Evolutionary conservation across 1,140 invertebrate species (phyloP).

Genomic region (Drosophila kurseongensis): DNA sequence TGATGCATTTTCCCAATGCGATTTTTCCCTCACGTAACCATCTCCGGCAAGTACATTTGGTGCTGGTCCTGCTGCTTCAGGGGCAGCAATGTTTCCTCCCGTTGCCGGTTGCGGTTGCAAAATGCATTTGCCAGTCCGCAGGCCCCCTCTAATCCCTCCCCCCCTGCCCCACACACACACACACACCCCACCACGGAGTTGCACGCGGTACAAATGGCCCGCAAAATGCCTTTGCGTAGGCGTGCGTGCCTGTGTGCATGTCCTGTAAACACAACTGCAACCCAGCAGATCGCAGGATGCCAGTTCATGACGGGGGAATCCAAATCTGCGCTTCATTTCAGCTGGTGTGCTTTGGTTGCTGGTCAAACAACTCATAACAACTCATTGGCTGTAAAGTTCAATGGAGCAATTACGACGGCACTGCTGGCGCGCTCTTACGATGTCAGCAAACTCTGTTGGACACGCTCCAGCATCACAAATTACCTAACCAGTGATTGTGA

Average conservation of each 20-base stretch:
- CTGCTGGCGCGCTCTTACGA: constrained; percentile 12
- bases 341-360: constrained; percentile 33
- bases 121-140: constrained; percentile 55
- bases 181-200: constrained; percentile 6
- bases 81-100: constrained; percentile 11
- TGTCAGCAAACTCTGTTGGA: constrained; percentile 21
- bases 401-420: constrained; percentile 41
- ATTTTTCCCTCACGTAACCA: constrained; percentile 46
- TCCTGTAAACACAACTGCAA: constrained; percentile 44
- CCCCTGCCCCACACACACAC: neutral
- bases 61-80: constrained; percentile 6
- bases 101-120: constrained; percentile 37
- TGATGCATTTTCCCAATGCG: constrained; percentile 35
- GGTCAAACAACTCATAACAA: constrained; percentile 54
- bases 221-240: constrained; percentile 51
- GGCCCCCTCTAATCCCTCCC: neutral
- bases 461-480: constrained; percentile 7
- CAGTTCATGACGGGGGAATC: constrained; percentile 2
- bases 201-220: constrained; percentile 49
- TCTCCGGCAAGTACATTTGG: constrained; percentile 20
- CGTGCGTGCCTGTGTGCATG: constrained; percentile 25
- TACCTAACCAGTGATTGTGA: constrained; percentile 1
- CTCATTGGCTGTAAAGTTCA: constrained; percentile 42
- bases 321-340: constrained; percentile 36
- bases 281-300: constrained; percentile 1